Evolutionary conservation across 2,888 invertebrate genomes (phyloP), one percentile per base, ranked within the genome.

Genomic region (Nasonovia ribisnigri): DNA sequence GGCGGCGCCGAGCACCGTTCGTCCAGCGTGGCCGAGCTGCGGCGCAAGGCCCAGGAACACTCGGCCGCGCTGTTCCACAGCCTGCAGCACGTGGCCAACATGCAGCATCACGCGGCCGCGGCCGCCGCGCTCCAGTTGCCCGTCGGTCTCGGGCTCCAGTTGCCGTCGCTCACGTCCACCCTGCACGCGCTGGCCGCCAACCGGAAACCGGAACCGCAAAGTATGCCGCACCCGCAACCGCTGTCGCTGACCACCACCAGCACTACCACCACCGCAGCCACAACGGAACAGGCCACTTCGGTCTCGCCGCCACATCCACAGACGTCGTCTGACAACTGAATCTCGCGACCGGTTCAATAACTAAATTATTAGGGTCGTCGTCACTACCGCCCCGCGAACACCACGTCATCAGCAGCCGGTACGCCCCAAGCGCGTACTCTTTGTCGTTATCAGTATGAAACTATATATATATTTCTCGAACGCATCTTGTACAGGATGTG

Each of bases 11-110:
- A 96, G 95, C 95, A 96, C 94, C 95, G 96, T 95, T 96, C 96
- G 95, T 97, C 98, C 95, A 98, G 98, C 96, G 98, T 99, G 43
- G 99, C 99, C 0, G 99, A 99, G 95, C 96, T 99, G 87, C 96
- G 99, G 16, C 97, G 99, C 92, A 98, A 99, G 95, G 99, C 99
- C 1, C 98, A 99, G 96, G 99, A 99, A 95, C 99, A 99, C 96
- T 98, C 98, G 1, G 99, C 99, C 1, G 98, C 99, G 0, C 96
- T 98, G 57, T 95, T 95, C 43, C 95, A 95, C 98, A 98, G 95
- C 97, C 97, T 77, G 96, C 98, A 90, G 97, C 98, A 95, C 97
- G 96, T 95, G 96, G 96, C 96, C 96, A 96, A 96, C 96, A 96
- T 96, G 95, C 97, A 97, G 48, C 96, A 97, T 29, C 97, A 97